Evolutionary conservation across 1,140 invertebrate species (phyloP), one percentile per base, ranked within the genome.

Genomic region (Zaprionus vittiger): DNA sequence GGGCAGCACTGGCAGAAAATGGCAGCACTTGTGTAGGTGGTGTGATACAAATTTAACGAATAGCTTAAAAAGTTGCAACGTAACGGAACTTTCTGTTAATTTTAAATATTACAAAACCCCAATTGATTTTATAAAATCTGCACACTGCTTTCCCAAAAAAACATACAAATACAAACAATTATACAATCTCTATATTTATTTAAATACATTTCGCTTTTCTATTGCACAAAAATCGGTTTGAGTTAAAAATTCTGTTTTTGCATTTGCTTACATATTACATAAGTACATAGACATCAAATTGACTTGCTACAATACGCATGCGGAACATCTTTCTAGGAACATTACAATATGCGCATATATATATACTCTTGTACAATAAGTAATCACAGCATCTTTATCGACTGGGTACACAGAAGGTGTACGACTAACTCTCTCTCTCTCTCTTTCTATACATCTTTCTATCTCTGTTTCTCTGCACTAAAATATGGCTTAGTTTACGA

Each of bases 301-400:
- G 61, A 60, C 65, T 76, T 74, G 55, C 63, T 80, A 80, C 70
- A 69, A 73, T 49, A 74, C 81, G 62, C 72, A 67, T 54, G 15
- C 38, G 49, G 59, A 75, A 73, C 44, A 79, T 89, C 83, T 77
- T 55, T 83, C 76, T 83, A 83, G 72, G 77, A 83, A 83, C 71
- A 82, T 72, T 80, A 20, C 55, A 59, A 59, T 37, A 56, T 56
- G 62, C 67, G 76, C 28, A 69, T 49, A 52, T 60, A 52, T 38
- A 60, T 79, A 59, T 59, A 74, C 65, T 74, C 73, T 87, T 83
- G 71, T 83, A 90, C 80, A 73, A 55, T 77, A 67, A 67, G 55
- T 67, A 80, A 90, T 90, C 85, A 90, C 85, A 90, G 85, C 85
- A 85, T 85, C 86, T 90, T 90, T 85, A 85, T 91, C 80, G 85